Evolutionary conservation across 2,113 vertebrate genomes (phyloP).

Genomic region (Protobothrops mucrosquamatus): DNA sequence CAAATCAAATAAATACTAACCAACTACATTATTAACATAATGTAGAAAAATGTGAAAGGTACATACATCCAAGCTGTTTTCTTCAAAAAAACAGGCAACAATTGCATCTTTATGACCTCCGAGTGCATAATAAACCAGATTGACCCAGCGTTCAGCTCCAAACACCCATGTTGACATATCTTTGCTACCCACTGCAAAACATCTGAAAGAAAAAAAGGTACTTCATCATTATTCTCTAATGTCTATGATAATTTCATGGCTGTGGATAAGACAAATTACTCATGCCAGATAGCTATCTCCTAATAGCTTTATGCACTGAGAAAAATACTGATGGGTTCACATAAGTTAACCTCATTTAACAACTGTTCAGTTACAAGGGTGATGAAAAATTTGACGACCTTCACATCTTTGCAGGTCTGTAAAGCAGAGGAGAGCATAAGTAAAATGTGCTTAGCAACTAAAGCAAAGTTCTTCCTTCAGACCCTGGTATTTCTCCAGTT

Average conservation of each 20-base stretch:
- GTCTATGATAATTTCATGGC: not conserved
- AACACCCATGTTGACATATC: slow-evolving; percentile 98
- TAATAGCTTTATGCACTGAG: not conserved
- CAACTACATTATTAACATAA: not conserved
- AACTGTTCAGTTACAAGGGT: not conserved
- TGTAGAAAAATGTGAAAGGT: not conserved
- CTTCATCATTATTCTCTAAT: not conserved
- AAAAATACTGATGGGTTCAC: not conserved
- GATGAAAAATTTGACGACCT: not conserved
- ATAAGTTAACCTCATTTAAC: not conserved
- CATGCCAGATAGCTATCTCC: not conserved
- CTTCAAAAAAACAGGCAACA: slow-evolving; percentile 92
- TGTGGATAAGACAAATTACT: not conserved
- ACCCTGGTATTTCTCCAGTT: not conserved
- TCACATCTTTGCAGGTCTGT: not conserved
- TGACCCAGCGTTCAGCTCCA: slow-evolving; percentile 92
- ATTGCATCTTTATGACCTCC: slow-evolving; percentile 93
- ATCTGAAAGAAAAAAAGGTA: slow-evolving; percentile 67
- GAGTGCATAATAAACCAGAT: slow-evolving; percentile 91
- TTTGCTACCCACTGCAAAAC: slow-evolving; percentile 93
- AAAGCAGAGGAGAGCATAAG: not conserved
- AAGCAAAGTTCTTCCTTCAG: not conserved
- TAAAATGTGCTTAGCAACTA: not conserved
- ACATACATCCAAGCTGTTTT: slow-evolving; percentile 92
- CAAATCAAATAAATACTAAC: not conserved